phyloP scores from a whole-genome alignment of 2,888 invertebrate genomes.

The Xanthia icteritia region DNA sequence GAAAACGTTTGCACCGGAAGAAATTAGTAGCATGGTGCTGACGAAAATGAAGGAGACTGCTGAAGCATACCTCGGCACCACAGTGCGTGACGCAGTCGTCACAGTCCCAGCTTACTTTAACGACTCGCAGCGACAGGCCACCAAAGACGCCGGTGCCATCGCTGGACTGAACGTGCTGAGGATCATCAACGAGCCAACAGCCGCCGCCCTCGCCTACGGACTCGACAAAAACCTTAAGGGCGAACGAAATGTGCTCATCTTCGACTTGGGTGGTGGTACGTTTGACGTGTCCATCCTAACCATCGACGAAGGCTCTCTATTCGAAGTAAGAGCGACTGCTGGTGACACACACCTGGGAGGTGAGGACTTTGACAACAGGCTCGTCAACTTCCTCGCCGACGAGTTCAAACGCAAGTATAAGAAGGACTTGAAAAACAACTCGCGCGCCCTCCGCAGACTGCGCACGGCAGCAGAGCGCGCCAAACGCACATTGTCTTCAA shows the following conservation, averaged over 20 bases:
- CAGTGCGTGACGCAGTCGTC: constrained; percentile 93
- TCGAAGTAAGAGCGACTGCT: constrained; percentile 95
- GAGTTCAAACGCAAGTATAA: constrained; percentile 93
- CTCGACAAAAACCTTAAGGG: constrained; percentile 92
- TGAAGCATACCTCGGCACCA: constrained; percentile 92
- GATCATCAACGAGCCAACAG: constrained; percentile 96
- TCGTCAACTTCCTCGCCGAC: constrained; percentile 92
- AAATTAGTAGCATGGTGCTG: constrained; percentile 93
- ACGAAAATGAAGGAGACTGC: constrained; percentile 91
- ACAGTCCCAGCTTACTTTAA: constrained; percentile 96
- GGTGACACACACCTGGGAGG: constrained; percentile 96
- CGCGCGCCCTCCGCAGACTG: constrained; percentile 92
- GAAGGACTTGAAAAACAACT: constrained; percentile 92
- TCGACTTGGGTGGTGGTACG: constrained; percentile 92
- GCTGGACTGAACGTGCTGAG: constrained; percentile 95
- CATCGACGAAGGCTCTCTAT: constrained; percentile 94
- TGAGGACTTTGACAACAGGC: constrained; percentile 92
- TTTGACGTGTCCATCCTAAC: constrained; percentile 96
- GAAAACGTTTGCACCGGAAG: constrained; percentile 92
- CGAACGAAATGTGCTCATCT: constrained; percentile 92
- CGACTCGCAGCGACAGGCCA: constrained; percentile 94
- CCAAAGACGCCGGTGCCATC: constrained; percentile 95
- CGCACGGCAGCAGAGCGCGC: constrained; percentile 95
- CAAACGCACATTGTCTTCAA: constrained; percentile 94
- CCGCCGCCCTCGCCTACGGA: constrained; percentile 93